Evolutionary conservation across 2,888 invertebrate species (phyloP), one percentile per base, ranked within the genome.

Genomic region (Drosophila subquinaria): DNA sequence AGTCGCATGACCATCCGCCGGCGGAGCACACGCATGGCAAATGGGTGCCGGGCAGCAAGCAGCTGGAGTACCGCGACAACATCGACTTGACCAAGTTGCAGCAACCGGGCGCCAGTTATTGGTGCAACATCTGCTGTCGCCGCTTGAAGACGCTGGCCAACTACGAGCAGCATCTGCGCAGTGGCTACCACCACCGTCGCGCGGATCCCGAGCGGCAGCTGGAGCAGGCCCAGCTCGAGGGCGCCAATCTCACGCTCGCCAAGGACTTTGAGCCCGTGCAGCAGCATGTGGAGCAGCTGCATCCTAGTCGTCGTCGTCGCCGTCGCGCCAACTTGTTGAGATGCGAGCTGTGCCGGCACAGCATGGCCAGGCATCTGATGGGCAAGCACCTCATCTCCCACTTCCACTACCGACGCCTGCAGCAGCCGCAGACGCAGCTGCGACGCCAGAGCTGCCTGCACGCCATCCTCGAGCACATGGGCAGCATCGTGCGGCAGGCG

Each of bases 341-440:
- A 78, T 97, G 97, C 90, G 94, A 95, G 56, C 95, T 96, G 50
- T 97, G 97, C 87, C 95, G 95, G 65, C 95, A 95, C 35, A 94
- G 95, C 73, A 95, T 97, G 45, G 94, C 94, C 66, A 94, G 94
- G 6, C 94, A 95, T 82, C 93, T 96, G 75, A 95, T 97, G 93
- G 97, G 97, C 42, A 97, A 97, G 90, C 97, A 97, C 93, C 94
- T 98, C 69, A 96, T 97, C 82, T 97, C 97, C 1, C 96, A 96
- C 91, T 97, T 96, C 91, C 97, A 98, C 92, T 96, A 96, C 84
- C 94, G 96, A 69, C 96, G 96, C 89, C 95, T 95, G 70, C 94
- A 95, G 60, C 82, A 62, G 27, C 79, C 55, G 20, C 79, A 68
- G 48, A 94, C 71, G 94, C 94, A 59, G 5, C 5, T 20, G 5